Conservation (phyloP, 2,797 vertebrate genomes). For the Cynopterus sphinx region DNA sequence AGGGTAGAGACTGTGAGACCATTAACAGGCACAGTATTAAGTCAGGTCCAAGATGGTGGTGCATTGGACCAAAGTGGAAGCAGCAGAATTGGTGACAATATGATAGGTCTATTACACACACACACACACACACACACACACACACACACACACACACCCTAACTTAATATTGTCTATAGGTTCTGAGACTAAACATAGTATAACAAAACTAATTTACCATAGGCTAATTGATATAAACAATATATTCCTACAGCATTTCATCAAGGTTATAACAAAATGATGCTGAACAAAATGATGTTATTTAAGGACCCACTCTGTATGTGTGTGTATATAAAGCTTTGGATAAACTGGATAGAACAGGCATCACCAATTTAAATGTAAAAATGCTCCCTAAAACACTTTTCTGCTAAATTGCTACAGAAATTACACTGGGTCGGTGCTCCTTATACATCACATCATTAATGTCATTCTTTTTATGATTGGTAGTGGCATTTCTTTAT, state of each 20-base stretch:
- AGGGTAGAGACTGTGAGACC: not conserved
- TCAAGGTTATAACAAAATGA: not conserved
- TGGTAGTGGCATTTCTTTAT: constrained; percentile 5
- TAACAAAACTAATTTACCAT: not conserved
- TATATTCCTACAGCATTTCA: not conserved
- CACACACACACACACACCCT: not conserved
- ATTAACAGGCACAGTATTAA: not conserved
- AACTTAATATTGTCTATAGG: not conserved
- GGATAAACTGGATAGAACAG: not conserved
- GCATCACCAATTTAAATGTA: not conserved
- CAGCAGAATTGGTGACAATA: not conserved
- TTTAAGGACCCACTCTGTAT: not conserved
- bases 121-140: not conserved
- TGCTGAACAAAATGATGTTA: not conserved
- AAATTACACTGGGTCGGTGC: not conserved
- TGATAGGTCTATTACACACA: not conserved
- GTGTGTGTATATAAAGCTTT: not conserved
- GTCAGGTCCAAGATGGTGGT: not conserved
- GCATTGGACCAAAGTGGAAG: not conserved
- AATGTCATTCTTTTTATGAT: not conserved
- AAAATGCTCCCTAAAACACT: not conserved
- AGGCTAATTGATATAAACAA: not conserved
- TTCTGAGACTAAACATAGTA: not conserved
- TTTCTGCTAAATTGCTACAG: constrained; percentile 1
- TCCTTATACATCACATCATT: not conserved